phyloP scores from a whole-genome alignment of 2,888 invertebrate genomes.

The Lypha dubia region DNA sequence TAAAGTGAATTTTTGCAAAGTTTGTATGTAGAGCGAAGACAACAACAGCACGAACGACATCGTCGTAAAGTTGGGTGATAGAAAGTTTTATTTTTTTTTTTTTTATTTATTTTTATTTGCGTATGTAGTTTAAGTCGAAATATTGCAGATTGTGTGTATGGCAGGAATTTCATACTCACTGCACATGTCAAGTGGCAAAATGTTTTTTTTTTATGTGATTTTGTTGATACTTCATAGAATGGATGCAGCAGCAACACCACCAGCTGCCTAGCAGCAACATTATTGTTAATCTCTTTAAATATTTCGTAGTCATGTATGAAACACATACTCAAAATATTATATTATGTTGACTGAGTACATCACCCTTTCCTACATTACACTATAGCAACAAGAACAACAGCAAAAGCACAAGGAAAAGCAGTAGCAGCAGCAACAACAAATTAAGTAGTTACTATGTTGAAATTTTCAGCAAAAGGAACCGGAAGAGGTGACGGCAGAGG shows the following conservation, averaged over 20 bases:
- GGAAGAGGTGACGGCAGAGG: background rate
- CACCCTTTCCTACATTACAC: slow-evolving; percentile 58
- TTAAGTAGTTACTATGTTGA: slow-evolving; percentile 69
- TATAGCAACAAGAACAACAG: slow-evolving; percentile 30
- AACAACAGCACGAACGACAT: slow-evolving; percentile 8
- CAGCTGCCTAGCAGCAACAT: slow-evolving; percentile 47
- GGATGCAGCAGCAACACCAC: slow-evolving; percentile 57
- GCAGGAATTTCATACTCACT: slow-evolving; percentile 70
- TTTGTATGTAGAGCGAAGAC: slow-evolving; percentile 14
- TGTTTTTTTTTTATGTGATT: slow-evolving; percentile 30
- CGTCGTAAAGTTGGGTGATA: background rate
- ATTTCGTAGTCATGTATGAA: slow-evolving; percentile 24
- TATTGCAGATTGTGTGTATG: slow-evolving; percentile 19
- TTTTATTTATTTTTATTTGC: slow-evolving; percentile 40
- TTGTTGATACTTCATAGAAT: slow-evolving; percentile 41
- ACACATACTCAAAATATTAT: slow-evolving; percentile 30
- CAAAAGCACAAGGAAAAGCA: background rate
- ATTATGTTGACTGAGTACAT: slow-evolving; percentile 62
- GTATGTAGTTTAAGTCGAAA: slow-evolving; percentile 38
- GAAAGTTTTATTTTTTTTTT: slow-evolving; percentile 7
- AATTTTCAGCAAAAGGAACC: slow-evolving; percentile 11
- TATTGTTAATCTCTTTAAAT: slow-evolving; percentile 64
- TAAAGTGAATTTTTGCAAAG: slow-evolving; percentile 5
- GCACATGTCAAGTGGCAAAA: slow-evolving; percentile 75
- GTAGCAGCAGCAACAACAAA: slow-evolving; percentile 48